Percentiles rank a stretch among this genome's conserved stretches.
These are phyloP conservation scores for Gari tellinella DNA, from an alignment of 2,888 invertebrate species.

Conservation along the genomic window DNA sequence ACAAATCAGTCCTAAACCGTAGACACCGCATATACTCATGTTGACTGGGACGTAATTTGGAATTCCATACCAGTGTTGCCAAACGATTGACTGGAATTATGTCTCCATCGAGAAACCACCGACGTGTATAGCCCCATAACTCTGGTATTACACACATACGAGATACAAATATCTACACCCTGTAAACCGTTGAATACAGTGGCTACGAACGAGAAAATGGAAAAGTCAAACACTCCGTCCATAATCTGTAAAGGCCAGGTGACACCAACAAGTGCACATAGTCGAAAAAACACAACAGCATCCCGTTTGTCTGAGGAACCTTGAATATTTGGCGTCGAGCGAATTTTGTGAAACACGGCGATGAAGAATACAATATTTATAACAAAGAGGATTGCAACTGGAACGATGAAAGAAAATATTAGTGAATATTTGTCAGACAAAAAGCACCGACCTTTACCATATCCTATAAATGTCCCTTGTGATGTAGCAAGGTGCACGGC, in stretches of 20 bases:
- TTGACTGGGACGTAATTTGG: too few relatives aligned
- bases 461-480: slow-evolving; percentile 28
- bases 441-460: slow-evolving; percentile 46
- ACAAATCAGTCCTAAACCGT: too few relatives aligned
- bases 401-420: slow-evolving; percentile 60
- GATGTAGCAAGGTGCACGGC: slow-evolving; percentile 7
- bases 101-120: too few relatives aligned
- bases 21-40: too few relatives aligned
- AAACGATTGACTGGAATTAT: too few relatives aligned
- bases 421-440: slow-evolving; percentile 25
- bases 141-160: slow-evolving; percentile 62
- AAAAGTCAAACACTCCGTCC: slow-evolving; percentile 59
- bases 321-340: slow-evolving; percentile 14
- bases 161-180: slow-evolving; percentile 68
- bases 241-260: slow-evolving; percentile 69
- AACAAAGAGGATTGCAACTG: slow-evolving; percentile 52
- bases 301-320: slow-evolving; percentile 46
- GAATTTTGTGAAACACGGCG: slow-evolving; percentile 57
- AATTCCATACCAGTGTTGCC: too few relatives aligned
- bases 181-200: slow-evolving; percentile 65
- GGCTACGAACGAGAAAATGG: slow-evolving; percentile 58
- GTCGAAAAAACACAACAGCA: slow-evolving; percentile 62
- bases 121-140: slow-evolving; percentile 55
- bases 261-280: slow-evolving; percentile 70
- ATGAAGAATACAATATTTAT: slow-evolving; percentile 60